Base-by-base conservation (phyloP, 64 coral and sea anemone species). In the Montipora capricornis region DNA sequence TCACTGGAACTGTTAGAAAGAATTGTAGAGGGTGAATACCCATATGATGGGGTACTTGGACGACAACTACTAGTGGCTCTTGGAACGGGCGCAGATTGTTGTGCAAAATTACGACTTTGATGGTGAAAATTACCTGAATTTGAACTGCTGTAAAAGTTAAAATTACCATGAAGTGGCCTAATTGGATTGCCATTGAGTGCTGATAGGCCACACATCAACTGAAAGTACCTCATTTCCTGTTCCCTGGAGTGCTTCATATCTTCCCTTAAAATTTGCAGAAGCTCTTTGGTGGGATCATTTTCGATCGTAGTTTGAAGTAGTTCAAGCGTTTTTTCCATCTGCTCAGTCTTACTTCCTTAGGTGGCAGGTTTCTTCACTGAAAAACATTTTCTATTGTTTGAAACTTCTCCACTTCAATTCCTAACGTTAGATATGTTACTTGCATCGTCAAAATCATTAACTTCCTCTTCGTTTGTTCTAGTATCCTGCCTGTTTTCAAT, bases 191-290 rank as follows among this genome's bases (percentile, higher is more conserved):
- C 9, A 10, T 55, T 55, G 52, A 3, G 5, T 55, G 52, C 9
- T 55, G 4, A 10, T 55, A 95, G 20, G 24, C 84, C 87, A 84
- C 79, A 90, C 93, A 95, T 95, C 87, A 95, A 84, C 87, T 95
- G 87, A 20, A 89, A 89, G 46, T 67, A 90, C 60, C 12, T 88
- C 79, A n/a, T 90, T 89, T 94, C 93, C 37, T 94, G 93, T 64
- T 94, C 93, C 59, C 93, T 79, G 9, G 87, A 80, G 6, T 84
- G 80, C 29, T 94, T 60, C 73, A 90, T 94, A 55, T 90, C 87
- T 13, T 94, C 93, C 59, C 81, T 94, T 66, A 94, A 71, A 82
- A 94, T 59, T 67, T 82, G 80, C 46, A 94, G 79, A 15, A 94
- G 51, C 48, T 94, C 87, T 66, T 81, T 90, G 46, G 79, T 85